Evolutionary conservation across 2,888 invertebrate genomes (phyloP).

Genomic region (Odontothrips loti): DNA sequence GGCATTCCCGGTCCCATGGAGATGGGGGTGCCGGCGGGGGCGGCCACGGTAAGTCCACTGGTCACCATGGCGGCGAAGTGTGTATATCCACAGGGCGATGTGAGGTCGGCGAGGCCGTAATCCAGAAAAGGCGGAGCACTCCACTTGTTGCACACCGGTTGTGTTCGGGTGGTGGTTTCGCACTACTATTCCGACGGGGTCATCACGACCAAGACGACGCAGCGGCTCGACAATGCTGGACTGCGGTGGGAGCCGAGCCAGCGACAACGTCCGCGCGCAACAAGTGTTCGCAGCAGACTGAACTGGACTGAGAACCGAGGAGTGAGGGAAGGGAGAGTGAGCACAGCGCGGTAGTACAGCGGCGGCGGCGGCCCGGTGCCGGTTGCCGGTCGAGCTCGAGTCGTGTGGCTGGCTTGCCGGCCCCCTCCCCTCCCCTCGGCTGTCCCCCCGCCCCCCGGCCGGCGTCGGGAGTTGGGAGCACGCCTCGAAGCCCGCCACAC

Average conservation of each 20-base stretch:
- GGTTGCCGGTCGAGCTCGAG: slow-evolving; percentile 29
- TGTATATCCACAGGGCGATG: not conserved
- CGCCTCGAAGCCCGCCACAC: slow-evolving; percentile 30
- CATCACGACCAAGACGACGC: not conserved
- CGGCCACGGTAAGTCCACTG: slow-evolving; percentile 46
- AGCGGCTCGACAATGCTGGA: slow-evolving; percentile 36
- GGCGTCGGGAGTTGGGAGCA: slow-evolving; percentile 31
- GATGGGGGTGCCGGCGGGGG: slow-evolving; percentile 38
- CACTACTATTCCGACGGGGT: not conserved
- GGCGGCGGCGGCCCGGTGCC: slow-evolving; percentile 29
- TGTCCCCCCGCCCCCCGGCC: slow-evolving; percentile 15
- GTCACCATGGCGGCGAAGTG: slow-evolving; percentile 45
- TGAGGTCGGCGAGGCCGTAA: not conserved
- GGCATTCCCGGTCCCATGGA: slow-evolving; percentile 47
- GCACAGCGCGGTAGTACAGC: slow-evolving; percentile 30
- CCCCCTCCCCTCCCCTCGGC: slow-evolving; percentile 12
- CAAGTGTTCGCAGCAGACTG: slow-evolving; percentile 16
- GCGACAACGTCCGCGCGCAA: slow-evolving; percentile 39
- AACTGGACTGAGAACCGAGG: not conserved
- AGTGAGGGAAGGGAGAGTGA: not conserved
- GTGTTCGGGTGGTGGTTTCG: too few relatives aligned
- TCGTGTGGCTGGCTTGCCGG: slow-evolving; percentile 30
- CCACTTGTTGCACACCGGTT: slow-evolving; percentile 34
- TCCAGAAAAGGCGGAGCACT: slow-evolving; percentile 33
- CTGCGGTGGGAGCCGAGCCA: slow-evolving; percentile 38